Base-by-base conservation (phyloP, 2,113 vertebrate genomes). In the Galeopterus variegatus region DNA sequence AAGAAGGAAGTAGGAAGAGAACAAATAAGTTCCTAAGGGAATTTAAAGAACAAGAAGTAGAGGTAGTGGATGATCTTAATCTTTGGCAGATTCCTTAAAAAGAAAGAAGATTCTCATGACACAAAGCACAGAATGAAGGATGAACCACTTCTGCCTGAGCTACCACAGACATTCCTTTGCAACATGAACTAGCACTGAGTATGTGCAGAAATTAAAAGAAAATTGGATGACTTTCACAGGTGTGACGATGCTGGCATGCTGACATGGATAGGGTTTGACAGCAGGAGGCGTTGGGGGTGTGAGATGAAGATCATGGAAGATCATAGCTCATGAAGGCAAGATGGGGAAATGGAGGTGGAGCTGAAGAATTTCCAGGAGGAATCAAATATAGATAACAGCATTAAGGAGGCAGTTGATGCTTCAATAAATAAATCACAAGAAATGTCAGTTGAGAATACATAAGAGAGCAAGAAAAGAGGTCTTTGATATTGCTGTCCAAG, bases 221-320 rank as follows among this genome's bases (percentile, higher is more conserved):
- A 84, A 94, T n/a, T 13, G 36, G 36, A 67, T 18, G 24, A 52
- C 12, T 88, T 96, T 83, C 92, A 73, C 18, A 82, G 77, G 31
- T 94, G 52, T 73, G 79, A 64, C 79, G 75, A 93, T 80, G 15
- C 64, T 41, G 13, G 24, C 48, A 33, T 79, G 54, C 60, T 93
- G 69, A 88, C 5, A 15, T 45, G 64, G 90, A 87, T 79, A 94
- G 45, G 23, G 15, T 64, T 85, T 86, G 93, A 92, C 73, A 86
- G 77, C 36, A 41, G 50, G 26, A 75, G 36, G 60, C 91, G 90
- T 1, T 67, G 19, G 77, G 15, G 75, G 31, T 54, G 79, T 94
- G 77, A 93, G 26, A 13, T n/a, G 82, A 96, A 83, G 79, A 94
- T 58, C 85, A 79, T 77, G 70, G 81, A 93, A 85, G 80, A 95